Conservation (phyloP, 2,888 invertebrate genomes). For the Mythimna pallens region DNA sequence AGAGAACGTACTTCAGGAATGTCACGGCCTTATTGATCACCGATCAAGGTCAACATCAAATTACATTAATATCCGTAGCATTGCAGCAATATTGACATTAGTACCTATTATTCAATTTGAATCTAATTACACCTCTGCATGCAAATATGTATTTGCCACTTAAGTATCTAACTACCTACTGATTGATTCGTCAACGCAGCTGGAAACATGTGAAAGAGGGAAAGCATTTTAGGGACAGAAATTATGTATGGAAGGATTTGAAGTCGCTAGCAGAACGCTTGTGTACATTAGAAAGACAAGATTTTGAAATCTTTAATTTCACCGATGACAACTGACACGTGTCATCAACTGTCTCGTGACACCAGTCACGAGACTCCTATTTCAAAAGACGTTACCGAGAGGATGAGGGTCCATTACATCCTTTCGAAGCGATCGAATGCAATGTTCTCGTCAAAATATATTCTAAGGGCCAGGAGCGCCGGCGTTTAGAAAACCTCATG, state of each 20-base stretch:
- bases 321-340: too few relatives aligned
- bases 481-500: too few relatives aligned
- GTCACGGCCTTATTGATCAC: neutral
- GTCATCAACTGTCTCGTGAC: too few relatives aligned
- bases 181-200: neutral
- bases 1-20: too few relatives aligned
- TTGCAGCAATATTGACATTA: neutral
- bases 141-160: neutral
- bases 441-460: constrained; percentile 2
- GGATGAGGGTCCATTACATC: neutral
- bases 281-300: neutral
- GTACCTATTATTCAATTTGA: neutral
- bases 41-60: constrained; percentile 5
- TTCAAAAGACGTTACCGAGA: too few relatives aligned
- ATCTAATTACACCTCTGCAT: neutral
- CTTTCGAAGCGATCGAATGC: neutral
- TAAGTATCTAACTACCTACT: neutral
- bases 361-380: too few relatives aligned
- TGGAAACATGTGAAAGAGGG: neutral
- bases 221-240: neutral
- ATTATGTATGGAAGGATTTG: neutral
- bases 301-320: too few relatives aligned
- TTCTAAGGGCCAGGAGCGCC: neutral
- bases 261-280: neutral
- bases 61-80: neutral